Evolutionary conservation across 2,797 vertebrate genomes (phyloP), one percentile per base, ranked within the genome.

Genomic region (Pseudocheirus occidentalis): DNA sequence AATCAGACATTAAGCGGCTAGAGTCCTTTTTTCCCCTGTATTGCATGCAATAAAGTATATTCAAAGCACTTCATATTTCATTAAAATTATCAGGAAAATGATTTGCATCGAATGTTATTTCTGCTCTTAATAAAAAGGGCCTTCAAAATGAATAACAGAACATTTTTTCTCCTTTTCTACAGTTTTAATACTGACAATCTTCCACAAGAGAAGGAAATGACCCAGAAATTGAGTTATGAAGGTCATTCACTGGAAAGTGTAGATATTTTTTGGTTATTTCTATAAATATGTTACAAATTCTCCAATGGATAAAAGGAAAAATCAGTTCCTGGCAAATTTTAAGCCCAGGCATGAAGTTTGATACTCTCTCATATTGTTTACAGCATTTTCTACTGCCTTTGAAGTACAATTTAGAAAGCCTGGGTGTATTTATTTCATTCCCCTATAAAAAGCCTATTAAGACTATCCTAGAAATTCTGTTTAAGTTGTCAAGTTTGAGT

Each of bases 51-150:
- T 98, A 97, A 97, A 98, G 98, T 98, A 98, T 97, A 98, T 96
- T 98, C 96, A 97, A 97, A 97, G 93, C 81, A 97, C 95, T 98
- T 97, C 98, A 97, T 98, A 98, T 98, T 98, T 98, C 97, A 98
- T 98, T 98, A 93, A 98, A 98, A 98, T 98, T 98, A 98, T 97
- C 97, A 98, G 96, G 0, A 56, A 98, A 98, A 97, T 98, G 95
- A 98, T 98, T 98, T 98, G 97, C 98, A 98, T 96, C 98, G 97
- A 97, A 98, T 98, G 97, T 98, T 98, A 98, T 98, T 98, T 98
- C 96, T 98, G 97, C 95, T 98, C 97, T 98, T 98, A 98, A 98
- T 98, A 98, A 98, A 98, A 98, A 98, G 96, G 95, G 90, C 91
- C 95, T 98, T 97, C 54, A 97, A 97, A 98, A 97, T 91, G 97